A percentile compares a stretch with the other conserved stretches of the same genome.
phyloP scores from a whole-genome alignment of 2,888 invertebrate species.

The Augiades crinisus region DNA sequence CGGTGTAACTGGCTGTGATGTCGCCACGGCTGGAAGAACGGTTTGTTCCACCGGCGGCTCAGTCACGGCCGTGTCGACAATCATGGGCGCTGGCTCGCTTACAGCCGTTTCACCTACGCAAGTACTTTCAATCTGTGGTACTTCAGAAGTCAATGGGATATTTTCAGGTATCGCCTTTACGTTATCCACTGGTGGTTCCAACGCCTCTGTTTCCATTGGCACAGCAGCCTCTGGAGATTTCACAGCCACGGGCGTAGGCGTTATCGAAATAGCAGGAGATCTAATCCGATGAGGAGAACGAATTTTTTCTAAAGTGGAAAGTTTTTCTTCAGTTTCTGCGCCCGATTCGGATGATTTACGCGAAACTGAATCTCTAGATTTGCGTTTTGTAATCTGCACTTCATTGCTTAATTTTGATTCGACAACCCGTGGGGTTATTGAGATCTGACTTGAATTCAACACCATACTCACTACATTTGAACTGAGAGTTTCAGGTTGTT shows the following conservation, averaged over 20 bases:
- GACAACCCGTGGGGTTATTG: conserved; percentile 60
- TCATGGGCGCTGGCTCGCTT: conserved; percentile 14
- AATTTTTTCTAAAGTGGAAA: conserved; percentile 59
- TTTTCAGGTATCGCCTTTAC: conserved; percentile 52
- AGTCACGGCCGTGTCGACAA: conserved; percentile 31
- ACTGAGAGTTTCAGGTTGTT: conserved; percentile 53
- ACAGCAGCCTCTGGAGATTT: conserved; percentile 54
- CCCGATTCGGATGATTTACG: conserved; percentile 61
- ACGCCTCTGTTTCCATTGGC: conserved; percentile 55
- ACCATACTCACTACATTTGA: conserved; percentile 48
- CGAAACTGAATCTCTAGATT: conserved; percentile 56
- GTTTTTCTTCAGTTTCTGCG: conserved; percentile 54
- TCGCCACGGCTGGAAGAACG: not conserved
- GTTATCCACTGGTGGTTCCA: conserved; percentile 57
- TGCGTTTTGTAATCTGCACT: conserved; percentile 54
- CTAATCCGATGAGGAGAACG: conserved; percentile 51
- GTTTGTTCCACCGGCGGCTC: conserved; percentile 27
- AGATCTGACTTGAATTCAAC: conserved; percentile 67
- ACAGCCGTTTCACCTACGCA: not conserved
- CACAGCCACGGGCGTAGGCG: conserved; percentile 50
- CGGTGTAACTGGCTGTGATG: too few species aligned
- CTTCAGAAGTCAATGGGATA: conserved; percentile 46
- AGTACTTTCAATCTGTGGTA: conserved; percentile 26
- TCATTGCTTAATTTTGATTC: conserved; percentile 52
- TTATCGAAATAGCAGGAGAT: conserved; percentile 49